phyloP scores from a whole-genome alignment of 2,888 invertebrate genomes.

The Andrena praecox region DNA sequence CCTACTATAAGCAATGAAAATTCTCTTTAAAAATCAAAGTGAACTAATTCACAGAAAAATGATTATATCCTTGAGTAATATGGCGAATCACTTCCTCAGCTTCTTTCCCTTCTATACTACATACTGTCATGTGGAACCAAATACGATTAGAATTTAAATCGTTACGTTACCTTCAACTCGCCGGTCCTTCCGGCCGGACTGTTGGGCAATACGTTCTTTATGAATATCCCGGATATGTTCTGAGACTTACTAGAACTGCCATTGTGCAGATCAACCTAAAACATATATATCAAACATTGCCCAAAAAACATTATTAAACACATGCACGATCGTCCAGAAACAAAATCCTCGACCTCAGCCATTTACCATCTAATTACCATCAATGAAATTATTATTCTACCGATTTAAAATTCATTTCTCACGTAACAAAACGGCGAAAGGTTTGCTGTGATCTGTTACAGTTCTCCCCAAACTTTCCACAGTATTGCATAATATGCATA shows the following conservation, averaged over 20 bases:
- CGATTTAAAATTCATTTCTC: too few relatives aligned
- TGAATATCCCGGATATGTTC: constrained; percentile 96
- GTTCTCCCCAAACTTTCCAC: too few relatives aligned
- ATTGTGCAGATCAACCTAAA: constrained; percentile 91
- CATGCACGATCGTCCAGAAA: background rate
- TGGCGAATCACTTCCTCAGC: background rate
- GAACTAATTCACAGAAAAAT: background rate
- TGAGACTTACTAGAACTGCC: constrained; percentile 89
- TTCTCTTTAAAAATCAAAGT: background rate
- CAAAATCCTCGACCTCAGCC: background rate
- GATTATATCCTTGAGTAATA: too few relatives aligned
- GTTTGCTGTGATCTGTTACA: too few relatives aligned
- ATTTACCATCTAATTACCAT: background rate
- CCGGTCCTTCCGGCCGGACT: constrained; percentile 97
- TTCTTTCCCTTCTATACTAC: background rate
- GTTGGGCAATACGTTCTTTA: constrained; percentile 97
- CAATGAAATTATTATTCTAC: too few relatives aligned
- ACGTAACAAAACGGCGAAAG: too few relatives aligned
- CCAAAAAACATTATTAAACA: background rate
- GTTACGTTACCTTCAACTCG: constrained; percentile 90
- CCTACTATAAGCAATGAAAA: background rate
- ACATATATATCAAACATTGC: constrained; percentile 38
- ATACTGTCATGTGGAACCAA: background rate
- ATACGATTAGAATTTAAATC: constrained; percentile 21
- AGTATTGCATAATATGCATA: too few relatives aligned